Percentiles rank a stretch among this genome's conserved stretches.
These are phyloP conservation scores for Metallyticus violacea DNA, from an alignment of 2,888 invertebrate genomes.

Conservation along the genomic window DNA sequence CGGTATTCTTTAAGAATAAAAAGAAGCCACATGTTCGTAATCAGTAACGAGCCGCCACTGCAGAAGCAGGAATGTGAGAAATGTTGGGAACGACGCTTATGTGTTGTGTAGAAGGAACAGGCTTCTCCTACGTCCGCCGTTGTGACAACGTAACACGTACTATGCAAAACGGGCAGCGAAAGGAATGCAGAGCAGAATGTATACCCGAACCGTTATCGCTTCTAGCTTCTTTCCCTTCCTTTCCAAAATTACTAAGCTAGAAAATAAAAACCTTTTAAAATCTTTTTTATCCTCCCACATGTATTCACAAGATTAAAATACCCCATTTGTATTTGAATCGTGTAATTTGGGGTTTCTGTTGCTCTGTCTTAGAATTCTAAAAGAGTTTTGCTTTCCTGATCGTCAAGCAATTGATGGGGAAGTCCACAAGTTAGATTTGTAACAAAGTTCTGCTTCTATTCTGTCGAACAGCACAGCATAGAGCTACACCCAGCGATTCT, in stretches of 20 bases:
- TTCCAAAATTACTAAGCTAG: too few relatives aligned
- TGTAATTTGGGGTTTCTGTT: not conserved
- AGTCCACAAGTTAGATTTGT: not conserved
- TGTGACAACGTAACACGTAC: not conserved
- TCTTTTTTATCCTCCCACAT: too few relatives aligned
- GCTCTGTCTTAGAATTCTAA: not conserved
- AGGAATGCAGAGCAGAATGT: not conserved
- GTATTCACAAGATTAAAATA: not conserved
- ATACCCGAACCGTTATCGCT: not conserved
- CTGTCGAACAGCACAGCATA: too few relatives aligned
- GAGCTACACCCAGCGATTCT: too few relatives aligned
- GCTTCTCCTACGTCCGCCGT: too few relatives aligned
- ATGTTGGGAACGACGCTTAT: not conserved
- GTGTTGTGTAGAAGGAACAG: not conserved
- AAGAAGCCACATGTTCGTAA: too few relatives aligned
- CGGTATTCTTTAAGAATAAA: too few relatives aligned
- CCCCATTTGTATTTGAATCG: not conserved
- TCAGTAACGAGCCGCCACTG: not conserved
- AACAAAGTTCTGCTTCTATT: not conserved
- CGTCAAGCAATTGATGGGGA: not conserved
- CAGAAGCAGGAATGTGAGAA: not conserved
- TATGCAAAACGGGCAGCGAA: not conserved
- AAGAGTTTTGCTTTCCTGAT: not conserved
- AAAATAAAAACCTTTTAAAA: not conserved
- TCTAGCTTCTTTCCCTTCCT: not conserved